Evolutionary conservation across 2,113 vertebrate species (phyloP).

Genomic region (Anser brachyrhynchus): DNA sequence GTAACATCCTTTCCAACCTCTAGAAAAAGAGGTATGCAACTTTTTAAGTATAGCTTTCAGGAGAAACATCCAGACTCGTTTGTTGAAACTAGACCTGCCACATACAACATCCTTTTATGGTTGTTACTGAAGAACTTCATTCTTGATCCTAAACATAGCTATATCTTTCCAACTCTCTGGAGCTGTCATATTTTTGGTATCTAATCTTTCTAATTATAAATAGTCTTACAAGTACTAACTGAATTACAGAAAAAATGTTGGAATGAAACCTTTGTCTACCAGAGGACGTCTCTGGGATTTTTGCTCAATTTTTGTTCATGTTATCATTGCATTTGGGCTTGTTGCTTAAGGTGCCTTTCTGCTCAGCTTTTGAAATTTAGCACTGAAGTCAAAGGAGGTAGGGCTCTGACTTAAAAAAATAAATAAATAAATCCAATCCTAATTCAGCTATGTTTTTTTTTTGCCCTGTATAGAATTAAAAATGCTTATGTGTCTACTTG

Average conservation of each 20-base stretch:
- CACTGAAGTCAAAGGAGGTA: not conserved
- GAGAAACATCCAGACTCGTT: not conserved
- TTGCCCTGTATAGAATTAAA: not conserved
- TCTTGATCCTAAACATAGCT: not conserved
- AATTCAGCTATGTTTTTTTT: not conserved
- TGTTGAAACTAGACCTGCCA: not conserved
- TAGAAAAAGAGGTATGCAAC: not conserved
- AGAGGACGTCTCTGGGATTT: not conserved
- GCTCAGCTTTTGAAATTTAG: not conserved
- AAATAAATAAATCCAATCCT: not conserved
- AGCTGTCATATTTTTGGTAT: not conserved
- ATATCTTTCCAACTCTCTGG: accelerated
- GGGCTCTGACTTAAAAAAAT: not conserved
- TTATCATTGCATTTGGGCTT: not conserved
- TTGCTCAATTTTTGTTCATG: not conserved
- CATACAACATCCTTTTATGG: not conserved
- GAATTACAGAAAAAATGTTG: not conserved
- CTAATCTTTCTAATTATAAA: not conserved
- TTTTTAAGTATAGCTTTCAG: not conserved
- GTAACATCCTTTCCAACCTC: not conserved
- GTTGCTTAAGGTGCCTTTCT: not conserved
- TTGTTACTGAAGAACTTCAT: not conserved
- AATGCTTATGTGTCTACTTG: not conserved
- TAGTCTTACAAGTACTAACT: not conserved
- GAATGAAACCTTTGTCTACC: not conserved